Percentiles rank a stretch among this genome's conserved stretches.
Evolutionary conservation across 2,888 invertebrate genomes (phyloP).

Genomic region (Merodon equestris): DNA sequence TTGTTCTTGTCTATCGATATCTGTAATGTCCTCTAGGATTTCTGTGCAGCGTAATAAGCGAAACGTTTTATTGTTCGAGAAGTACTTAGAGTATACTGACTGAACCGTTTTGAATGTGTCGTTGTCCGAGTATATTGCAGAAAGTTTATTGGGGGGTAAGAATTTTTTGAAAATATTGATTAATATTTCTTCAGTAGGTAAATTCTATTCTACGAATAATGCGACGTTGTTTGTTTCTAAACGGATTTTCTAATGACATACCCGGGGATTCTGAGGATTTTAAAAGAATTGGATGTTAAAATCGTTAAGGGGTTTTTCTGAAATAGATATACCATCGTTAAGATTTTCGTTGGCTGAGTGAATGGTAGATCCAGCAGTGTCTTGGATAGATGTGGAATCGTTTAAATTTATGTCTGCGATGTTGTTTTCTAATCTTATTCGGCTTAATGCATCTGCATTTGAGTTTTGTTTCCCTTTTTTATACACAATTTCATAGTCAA

Average conservation of each 20-base stretch:
- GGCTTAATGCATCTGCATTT: constrained; percentile 3
- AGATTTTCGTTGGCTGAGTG: neutral
- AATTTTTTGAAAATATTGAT: constrained; percentile 30
- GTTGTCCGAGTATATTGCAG: constrained; percentile 30
- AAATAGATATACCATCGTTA: neutral
- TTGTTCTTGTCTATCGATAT: constrained; percentile 33
- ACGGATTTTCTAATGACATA: neutral
- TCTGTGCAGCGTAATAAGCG: constrained; percentile 38
- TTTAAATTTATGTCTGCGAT: neutral
- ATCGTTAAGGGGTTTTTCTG: constrained; percentile 1
- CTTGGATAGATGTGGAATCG: no score
- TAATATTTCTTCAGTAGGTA: constrained; percentile 19
- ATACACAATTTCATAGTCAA: constrained; percentile 3
- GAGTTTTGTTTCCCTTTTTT: constrained; percentile 3
- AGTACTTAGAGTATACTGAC: constrained; percentile 25
- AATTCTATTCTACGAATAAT: constrained; percentile 14
- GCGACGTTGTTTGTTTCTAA: constrained; percentile 41
- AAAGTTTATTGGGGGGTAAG: constrained; percentile 40
- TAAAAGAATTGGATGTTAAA: constrained; percentile 3
- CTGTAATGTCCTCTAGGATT: constrained; percentile 23
- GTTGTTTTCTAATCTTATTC: neutral
- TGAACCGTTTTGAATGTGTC: constrained; percentile 39
- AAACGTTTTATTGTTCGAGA: constrained; percentile 33
- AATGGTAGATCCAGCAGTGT: neutral
- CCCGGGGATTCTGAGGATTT: no score